Conservation (phyloP, 2,113 vertebrate genomes). For the Scartelaos histophorus region DNA sequence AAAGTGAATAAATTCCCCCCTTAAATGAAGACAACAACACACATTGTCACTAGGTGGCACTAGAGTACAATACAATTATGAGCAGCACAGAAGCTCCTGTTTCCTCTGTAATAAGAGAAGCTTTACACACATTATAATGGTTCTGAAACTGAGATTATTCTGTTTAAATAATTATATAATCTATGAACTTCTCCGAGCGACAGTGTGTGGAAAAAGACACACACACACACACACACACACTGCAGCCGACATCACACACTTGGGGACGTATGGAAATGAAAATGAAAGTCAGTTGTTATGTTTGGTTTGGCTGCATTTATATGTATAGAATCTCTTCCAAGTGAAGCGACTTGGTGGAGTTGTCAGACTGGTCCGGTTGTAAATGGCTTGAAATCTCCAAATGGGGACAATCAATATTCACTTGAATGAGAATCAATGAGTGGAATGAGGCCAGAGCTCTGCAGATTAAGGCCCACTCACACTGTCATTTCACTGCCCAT, state of each 20-base stretch:
- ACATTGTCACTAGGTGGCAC: constrained; percentile 48
- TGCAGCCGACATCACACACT: background rate
- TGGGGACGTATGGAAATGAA: background rate
- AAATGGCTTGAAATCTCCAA: constrained; percentile 64
- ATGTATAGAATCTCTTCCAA: background rate
- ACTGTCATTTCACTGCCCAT: constrained; percentile 44
- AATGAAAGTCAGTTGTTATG: background rate
- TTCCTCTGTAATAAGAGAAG: background rate
- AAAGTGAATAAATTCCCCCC: background rate
- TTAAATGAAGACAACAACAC: background rate
- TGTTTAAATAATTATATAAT: background rate
- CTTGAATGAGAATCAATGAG: constrained; percentile 67
- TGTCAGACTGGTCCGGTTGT: constrained; percentile 47
- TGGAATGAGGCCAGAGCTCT: constrained; percentile 61
- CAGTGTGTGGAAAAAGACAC: background rate
- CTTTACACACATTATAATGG: no score
- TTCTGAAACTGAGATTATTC: background rate
- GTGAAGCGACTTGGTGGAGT: constrained; percentile 28
- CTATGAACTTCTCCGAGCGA: background rate
- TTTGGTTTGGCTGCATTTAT: background rate
- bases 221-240: no score
- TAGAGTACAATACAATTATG: constrained; percentile 7
- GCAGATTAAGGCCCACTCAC: constrained; percentile 51
- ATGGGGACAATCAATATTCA: constrained; percentile 67
- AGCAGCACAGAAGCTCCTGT: background rate